These are phyloP conservation scores for Psylliodes chrysocephalus DNA, from an alignment of 2,888 invertebrate species.

Conservation along the genomic window DNA sequence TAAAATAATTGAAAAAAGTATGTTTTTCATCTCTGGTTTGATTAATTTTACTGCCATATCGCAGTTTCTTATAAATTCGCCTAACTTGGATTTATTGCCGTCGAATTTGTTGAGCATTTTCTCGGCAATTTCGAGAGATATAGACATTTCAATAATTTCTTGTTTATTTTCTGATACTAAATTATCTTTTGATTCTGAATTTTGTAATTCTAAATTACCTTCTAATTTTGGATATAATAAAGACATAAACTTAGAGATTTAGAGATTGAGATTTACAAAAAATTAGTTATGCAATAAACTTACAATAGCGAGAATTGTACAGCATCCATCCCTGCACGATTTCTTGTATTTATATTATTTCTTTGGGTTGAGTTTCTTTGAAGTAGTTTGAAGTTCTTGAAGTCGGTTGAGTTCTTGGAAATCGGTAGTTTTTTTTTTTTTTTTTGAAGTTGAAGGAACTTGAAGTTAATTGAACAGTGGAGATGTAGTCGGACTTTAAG, in stretches of 20 bases:
- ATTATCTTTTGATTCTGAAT: not conserved
- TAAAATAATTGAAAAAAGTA: conserved; percentile 41
- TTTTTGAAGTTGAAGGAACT: too few relatives aligned
- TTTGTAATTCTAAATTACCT: not conserved
- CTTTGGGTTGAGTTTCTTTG: too few relatives aligned
- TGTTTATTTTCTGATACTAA: not conserved
- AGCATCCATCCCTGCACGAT: too few relatives aligned
- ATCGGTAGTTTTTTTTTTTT: too few relatives aligned
- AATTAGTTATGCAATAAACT: conserved; percentile 9
- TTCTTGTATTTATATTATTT: too few relatives aligned
- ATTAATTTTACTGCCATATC: conserved; percentile 35
- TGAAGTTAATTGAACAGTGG: too few relatives aligned
- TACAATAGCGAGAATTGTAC: conserved; percentile 15
- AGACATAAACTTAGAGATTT: not conserved
- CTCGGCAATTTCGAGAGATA: conserved; percentile 26
- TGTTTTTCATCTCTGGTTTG: conserved; percentile 22
- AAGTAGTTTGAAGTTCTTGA: too few relatives aligned
- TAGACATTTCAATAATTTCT: conserved; percentile 4
- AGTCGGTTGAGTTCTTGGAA: too few relatives aligned
- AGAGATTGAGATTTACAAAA: not conserved
- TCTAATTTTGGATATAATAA: conserved; percentile 15
- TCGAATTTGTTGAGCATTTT: conserved; percentile 33
- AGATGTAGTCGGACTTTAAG: too few relatives aligned
- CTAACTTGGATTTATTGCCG: conserved; percentile 34
- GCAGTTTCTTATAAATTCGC: conserved; percentile 37